Evolutionary conservation across 2,113 vertebrate species (phyloP), one percentile per base, ranked within the genome.

Genomic region (Miniopterus natalensis): DNA sequence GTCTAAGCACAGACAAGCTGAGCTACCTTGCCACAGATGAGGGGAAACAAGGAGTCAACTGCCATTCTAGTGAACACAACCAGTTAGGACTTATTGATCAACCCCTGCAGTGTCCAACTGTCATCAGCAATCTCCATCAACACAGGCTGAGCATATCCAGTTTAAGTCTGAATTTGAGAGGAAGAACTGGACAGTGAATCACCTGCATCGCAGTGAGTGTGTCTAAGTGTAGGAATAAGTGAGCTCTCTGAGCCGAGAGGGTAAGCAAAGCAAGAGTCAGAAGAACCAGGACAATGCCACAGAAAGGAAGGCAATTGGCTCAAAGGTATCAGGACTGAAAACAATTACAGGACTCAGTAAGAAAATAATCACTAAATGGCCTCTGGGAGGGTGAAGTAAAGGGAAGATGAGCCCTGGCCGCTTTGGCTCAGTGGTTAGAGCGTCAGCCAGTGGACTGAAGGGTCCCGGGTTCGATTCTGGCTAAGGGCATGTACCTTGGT

Each of bases 151-250:
- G 77, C 65, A 42, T 9, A n/a, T 13, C 51, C 80, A 12, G 10
- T 29, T 1, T 29, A 65, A 66, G 14, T 31, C 31, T 80, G 36
- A 88, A 40, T 51, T 18, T 14, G 55, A 74, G 45, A 73, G 57
- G 17, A 70, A 88, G 71, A 84, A n/a, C 18, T 53, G 63, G 47
- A 57, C 47, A n/a, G 0, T 63, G 57, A 91, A 49, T 5, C 20
- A 31, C 57, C 25, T 9, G 11, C 17, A 51, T 8, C 25, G 9
- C 68, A n/a, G 84, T 27, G 18, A 75, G 36, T 5, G 36, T 51
- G 6, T 45, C 51, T 27, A 12, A 21, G 27, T 0, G 3, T 2
- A 2, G n/a, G 20, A 51, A 0, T 20, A 15, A 55, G n/a, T 20
- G 40, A 80, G 55, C 21, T n/a, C 65, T 17, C 65, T 47, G 51